Evolutionary conservation across 2,888 invertebrate genomes (phyloP), one percentile per base, ranked within the genome.

Genomic region (Helleia helle): DNA sequence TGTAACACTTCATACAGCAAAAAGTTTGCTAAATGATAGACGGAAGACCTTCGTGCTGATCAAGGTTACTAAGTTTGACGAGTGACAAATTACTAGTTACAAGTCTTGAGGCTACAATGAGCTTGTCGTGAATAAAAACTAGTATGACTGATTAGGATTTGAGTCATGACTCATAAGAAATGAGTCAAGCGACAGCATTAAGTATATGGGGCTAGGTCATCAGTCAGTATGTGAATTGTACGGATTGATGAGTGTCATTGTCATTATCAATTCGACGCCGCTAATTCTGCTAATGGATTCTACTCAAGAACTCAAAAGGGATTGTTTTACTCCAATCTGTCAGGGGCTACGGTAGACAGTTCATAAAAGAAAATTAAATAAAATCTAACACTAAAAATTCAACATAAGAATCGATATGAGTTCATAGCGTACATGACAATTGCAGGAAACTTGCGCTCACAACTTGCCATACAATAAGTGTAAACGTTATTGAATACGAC

Each of bases 41-140:
- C 11, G 22, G 34, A 34, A 34, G 34, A 34, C 34, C 34, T 34
- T 34, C 18, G 8, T 12, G 27, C 12, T 5, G 1, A 11, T 22
- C 34, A 12, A 34, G 34, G 34, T 7, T 31, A 11, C 9, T 31
- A 6, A 31, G 18, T 22, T 34, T 34, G 34, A 34, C 17, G 22
- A 34, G 22, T 34, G 34, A 34, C 34, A 22, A 34, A 34, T 34
- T 34, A 18, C 12, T 34, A 4, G 18, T 34, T 22, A 8, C 22
- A 7, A 22, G 22, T 3, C 11, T 9, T 17, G 12, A 34, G 34
- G 34, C 22, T 34, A 8, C 34, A 17, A 31, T 31, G 18, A 11
- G 11, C 7, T 5, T 15, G 3, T 17, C 17, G 4, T 6, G 6
- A 18, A 11, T 18, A 12, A 6, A 8, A 17, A 7, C 31, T 31